Evolutionary conservation across 2,797 vertebrate species (phyloP).

Genomic region (Coluber constrictor): DNA sequence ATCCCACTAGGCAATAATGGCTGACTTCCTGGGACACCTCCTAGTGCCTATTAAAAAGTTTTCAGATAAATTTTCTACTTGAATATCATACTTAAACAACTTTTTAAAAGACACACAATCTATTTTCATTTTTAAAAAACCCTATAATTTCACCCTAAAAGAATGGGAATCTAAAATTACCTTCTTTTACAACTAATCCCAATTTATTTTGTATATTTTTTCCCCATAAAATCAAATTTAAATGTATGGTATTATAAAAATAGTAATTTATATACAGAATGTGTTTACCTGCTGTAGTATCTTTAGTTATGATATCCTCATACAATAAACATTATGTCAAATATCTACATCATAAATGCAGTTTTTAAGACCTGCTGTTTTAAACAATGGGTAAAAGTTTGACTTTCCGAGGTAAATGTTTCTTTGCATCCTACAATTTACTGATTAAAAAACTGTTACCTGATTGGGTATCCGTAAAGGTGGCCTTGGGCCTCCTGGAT

Average conservation of each 20-base stretch:
- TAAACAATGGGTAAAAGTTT: background rate
- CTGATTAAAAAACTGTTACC: conserved; percentile 70
- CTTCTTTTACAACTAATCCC: background rate
- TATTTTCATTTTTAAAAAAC: background rate
- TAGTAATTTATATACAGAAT: background rate
- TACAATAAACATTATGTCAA: background rate
- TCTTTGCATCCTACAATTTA: background rate
- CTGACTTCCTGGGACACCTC: conserved; percentile 91
- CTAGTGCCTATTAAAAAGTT: conserved; percentile 79
- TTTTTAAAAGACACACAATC: background rate
- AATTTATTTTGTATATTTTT: background rate
- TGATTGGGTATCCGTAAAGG: conserved; percentile 96
- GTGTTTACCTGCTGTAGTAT: background rate
- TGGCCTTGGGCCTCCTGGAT: conserved; percentile 93
- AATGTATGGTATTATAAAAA: background rate
- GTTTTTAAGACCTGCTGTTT: background rate
- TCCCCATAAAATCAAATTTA: background rate
- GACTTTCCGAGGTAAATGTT: background rate
- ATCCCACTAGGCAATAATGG: conserved; percentile 91
- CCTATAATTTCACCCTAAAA: background rate
- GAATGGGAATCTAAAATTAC: background rate
- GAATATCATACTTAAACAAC: background rate
- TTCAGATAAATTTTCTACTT: background rate
- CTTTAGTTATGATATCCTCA: background rate
- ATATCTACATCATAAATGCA: background rate